phyloP scores from a whole-genome alignment of 2,797 vertebrate species.

The Chromobotia macracanthus region DNA sequence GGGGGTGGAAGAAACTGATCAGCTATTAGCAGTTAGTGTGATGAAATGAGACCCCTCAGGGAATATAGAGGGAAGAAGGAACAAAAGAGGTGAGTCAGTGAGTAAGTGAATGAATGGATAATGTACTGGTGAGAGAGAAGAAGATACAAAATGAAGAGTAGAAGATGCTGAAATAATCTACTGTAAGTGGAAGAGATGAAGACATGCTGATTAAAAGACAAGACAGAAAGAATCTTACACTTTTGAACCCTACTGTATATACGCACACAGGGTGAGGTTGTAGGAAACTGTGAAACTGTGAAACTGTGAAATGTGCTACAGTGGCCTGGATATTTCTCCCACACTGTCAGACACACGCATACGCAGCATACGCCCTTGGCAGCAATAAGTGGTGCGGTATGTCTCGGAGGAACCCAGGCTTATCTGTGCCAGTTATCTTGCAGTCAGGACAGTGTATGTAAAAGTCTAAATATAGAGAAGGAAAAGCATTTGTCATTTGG shows the following conservation, averaged over 20 bases:
- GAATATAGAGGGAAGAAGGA: constrained; percentile 32
- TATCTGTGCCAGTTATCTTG: constrained; percentile 51
- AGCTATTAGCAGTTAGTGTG: constrained; percentile 38
- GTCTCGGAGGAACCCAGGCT: constrained; percentile 47
- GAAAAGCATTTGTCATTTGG: constrained; percentile 56
- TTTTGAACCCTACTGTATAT: constrained; percentile 2
- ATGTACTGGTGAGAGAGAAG: too few species aligned
- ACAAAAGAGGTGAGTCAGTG: not conserved
- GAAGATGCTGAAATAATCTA: constrained; percentile 12
- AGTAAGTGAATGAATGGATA: constrained; percentile 5
- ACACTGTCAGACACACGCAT: constrained; percentile 30
- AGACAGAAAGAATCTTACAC: constrained; percentile 2
- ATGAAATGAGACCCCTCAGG: constrained; percentile 43
- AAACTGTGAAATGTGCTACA: constrained; percentile 29
- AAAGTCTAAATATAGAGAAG: constrained; percentile 57
- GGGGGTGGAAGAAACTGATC: constrained; percentile 27
- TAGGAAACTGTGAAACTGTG: too few species aligned
- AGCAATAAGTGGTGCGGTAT: constrained; percentile 47
- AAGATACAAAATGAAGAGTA: constrained; percentile 17
- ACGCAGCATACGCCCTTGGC: constrained; percentile 38
- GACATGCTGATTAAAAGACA: constrained; percentile 14
- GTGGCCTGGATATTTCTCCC: constrained; percentile 43
- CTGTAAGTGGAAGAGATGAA: constrained; percentile 5
- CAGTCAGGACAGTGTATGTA: constrained; percentile 52
- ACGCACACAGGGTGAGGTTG: not conserved